Evolutionary conservation across 2,113 vertebrate species (phyloP).

Genomic region (Rhinopomastus cyanomelas): DNA sequence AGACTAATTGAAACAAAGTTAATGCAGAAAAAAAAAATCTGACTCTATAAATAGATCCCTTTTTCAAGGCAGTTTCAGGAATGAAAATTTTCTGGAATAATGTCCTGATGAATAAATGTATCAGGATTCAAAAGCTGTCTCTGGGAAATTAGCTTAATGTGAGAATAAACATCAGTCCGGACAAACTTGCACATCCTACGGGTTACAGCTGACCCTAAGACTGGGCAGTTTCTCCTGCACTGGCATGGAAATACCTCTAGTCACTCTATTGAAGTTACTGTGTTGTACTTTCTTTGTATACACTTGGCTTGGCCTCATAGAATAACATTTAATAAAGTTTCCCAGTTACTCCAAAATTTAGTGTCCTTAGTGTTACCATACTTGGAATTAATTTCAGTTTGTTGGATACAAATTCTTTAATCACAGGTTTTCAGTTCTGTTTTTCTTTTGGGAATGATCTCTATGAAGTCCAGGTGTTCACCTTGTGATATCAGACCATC

Average conservation of each 20-base stretch:
- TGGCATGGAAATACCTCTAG: not conserved
- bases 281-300: not conserved
- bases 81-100: not conserved
- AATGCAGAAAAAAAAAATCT: not conserved
- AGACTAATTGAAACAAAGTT: not conserved
- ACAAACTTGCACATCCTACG: not conserved
- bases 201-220: not conserved
- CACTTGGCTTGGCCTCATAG: not conserved
- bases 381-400: not conserved
- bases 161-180: not conserved
- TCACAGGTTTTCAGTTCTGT: not conserved
- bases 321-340: not conserved
- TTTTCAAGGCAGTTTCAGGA: not conserved
- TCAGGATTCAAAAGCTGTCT: not conserved
- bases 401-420: not conserved
- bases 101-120: not conserved
- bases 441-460: not conserved
- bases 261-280: not conserved
- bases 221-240: not conserved
- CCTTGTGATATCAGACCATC: not conserved
- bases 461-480: not conserved
- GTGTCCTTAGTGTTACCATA: not conserved
- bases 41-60: not conserved
- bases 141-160: not conserved
- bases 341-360: not conserved